Evolutionary conservation across 2,888 invertebrate genomes (phyloP).

Genomic region (Phragmatobia fuliginosa): DNA sequence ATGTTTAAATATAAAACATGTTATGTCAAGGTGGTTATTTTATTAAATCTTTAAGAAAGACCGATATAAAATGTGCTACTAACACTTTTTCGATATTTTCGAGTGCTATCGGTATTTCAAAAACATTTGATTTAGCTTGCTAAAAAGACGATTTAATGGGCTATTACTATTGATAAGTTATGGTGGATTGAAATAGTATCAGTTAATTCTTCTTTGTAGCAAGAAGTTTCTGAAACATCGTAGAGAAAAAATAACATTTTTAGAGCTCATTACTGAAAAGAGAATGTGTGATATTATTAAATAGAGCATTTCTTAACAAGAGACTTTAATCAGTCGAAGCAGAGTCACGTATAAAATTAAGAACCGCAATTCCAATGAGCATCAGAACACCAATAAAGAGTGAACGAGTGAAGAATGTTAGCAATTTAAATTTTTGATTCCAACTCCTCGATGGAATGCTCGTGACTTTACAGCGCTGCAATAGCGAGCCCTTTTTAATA

Average conservation of each 20-base stretch:
- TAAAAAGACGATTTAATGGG: neutral
- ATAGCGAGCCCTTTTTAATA: conserved; percentile 68
- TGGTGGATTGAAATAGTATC: too few species aligned
- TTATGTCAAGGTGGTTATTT: neutral
- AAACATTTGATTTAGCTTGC: neutral
- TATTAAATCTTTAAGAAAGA: neutral
- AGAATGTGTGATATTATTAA: neutral
- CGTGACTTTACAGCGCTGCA: conserved; percentile 68
- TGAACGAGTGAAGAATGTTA: conserved; percentile 73
- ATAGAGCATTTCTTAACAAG: conserved; percentile 22
- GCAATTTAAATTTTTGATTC: conserved; percentile 83
- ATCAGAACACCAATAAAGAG: conserved; percentile 66
- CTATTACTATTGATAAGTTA: too few species aligned
- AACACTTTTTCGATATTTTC: neutral
- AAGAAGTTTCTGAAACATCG: neutral
- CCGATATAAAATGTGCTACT: neutral
- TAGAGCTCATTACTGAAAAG: neutral
- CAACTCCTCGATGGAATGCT: conserved; percentile 59
- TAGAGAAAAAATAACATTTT: too few species aligned
- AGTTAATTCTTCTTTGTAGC: neutral
- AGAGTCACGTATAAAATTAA: conserved; percentile 57
- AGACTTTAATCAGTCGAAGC: conserved; percentile 47
- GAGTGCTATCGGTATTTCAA: neutral
- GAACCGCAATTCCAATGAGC: conserved; percentile 60
- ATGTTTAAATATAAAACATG: neutral